Evolutionary conservation across 2,797 vertebrate genomes (phyloP), one percentile per base, ranked within the genome.

Genomic region (Megalops cyprinoides): DNA sequence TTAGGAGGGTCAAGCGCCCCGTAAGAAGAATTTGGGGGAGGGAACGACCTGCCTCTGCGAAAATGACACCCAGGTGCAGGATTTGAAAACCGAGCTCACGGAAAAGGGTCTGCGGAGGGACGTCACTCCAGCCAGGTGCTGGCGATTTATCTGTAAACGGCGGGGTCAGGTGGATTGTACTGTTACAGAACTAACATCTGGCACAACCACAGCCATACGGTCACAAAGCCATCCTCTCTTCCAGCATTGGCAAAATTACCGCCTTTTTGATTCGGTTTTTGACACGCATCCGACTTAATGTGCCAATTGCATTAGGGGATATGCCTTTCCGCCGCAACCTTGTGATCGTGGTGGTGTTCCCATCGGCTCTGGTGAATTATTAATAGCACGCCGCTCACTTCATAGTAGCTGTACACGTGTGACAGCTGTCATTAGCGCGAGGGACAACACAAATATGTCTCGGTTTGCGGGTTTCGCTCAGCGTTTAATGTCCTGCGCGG

Each of bases 291-390:
- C n/a, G 14, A n/a, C n/a, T 44, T 62, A 9, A 60, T 39, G 12
- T 37, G 25, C 75, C 14, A 20, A 5, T 76, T 49, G 18, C 51
- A 23, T 28, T 39, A 55, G 18, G 12, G 48, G 28, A 12, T 5
- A 2, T 39, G 23, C 53, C 37, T 46, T 53, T 44, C 42, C 25
- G 23, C 2, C 28, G 4, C 10, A 20, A 8, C 55, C 39, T 55
- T 46, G 25, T n/a, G 14, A 56, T 39, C 37, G 23, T 44, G 1
- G 18, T 69, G 65, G 69, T 34, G 15, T 49, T 74, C 55, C 25
- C 8, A 56, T 62, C 76, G 37, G 44, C 31, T 58, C 28, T 37
- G 28, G 39, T 65, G 73, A 80, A 80, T 80, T 75, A 76, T 80
- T 80, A n/a, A 80, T 23, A 14, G 9, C 65, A 73, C 28, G 6